Evolutionary conservation across 2,888 invertebrate genomes (phyloP).

Genomic region (Drosophila colorata): DNA sequence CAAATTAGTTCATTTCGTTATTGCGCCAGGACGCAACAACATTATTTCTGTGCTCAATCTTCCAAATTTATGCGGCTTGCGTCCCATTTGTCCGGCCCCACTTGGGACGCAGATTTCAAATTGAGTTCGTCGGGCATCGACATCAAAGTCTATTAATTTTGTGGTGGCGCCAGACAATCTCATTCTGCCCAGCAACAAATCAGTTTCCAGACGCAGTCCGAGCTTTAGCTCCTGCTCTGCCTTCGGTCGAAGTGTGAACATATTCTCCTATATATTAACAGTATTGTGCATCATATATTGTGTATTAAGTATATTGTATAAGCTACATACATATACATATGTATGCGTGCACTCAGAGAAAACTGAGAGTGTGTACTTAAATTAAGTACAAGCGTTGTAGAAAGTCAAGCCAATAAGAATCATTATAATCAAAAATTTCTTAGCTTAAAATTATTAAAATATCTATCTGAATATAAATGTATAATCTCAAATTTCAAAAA

Average conservation of each 20-base stretch:
- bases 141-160: conserved; percentile 49
- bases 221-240: conserved; percentile 1
- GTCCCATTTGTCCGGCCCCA: conserved; percentile 17
- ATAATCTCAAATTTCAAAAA: too few relatives aligned
- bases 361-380: too few relatives aligned
- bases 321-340: neutral
- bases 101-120: conserved; percentile 27
- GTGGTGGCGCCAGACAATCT: conserved; percentile 51
- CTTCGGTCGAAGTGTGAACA: conserved; percentile 2
- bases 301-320: neutral
- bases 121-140: conserved; percentile 26
- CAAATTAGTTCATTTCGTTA: conserved; percentile 70
- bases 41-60: conserved; percentile 47
- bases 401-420: too few relatives aligned
- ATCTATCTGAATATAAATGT: too few relatives aligned
- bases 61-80: conserved; percentile 45
- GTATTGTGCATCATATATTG: neutral
- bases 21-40: conserved; percentile 46
- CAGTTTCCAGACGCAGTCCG: neutral
- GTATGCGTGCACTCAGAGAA: neutral
- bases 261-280: conserved; percentile 3
- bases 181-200: conserved; percentile 3
- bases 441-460: too few relatives aligned
- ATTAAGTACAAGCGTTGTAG: too few relatives aligned
- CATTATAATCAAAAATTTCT: too few relatives aligned